Conservation (phyloP, 1,140 invertebrate species). For the Amyelois transitella region DNA sequence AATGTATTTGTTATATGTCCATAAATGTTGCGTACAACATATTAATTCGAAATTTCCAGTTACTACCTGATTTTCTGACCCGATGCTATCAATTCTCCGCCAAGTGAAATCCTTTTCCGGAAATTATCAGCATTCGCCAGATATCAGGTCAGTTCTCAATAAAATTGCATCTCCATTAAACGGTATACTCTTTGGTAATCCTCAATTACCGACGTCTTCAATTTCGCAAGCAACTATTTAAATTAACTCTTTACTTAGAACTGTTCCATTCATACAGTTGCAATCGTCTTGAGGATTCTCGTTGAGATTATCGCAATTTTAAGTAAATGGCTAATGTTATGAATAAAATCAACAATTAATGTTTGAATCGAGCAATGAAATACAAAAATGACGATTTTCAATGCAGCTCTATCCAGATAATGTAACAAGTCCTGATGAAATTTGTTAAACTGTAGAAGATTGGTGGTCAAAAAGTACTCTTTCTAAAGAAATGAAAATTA, state of each 20-base stretch:
- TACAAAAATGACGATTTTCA: background rate
- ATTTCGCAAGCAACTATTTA: background rate
- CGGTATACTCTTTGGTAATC: background rate
- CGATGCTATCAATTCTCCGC: background rate
- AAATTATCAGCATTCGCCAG: background rate
- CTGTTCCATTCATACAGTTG: background rate
- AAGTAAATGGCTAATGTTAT: background rate
- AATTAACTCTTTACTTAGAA: background rate
- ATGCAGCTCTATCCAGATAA: background rate
- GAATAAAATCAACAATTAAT: background rate
- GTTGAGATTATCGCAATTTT: background rate
- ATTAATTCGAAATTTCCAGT: no score
- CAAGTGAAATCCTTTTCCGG: background rate
- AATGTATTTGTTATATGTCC: no score
- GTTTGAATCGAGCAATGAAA: background rate
- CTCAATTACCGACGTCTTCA: background rate
- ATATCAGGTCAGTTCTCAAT: background rate
- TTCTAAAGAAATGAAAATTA: no score
- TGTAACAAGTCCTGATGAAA: no score
- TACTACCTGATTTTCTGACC: background rate
- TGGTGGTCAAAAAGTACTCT: no score
- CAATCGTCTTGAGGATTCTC: background rate
- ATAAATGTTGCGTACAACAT: no score
- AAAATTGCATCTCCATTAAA: background rate
- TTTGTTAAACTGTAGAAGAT: no score